Evolutionary conservation across 2,113 vertebrate species (phyloP), one percentile per base, ranked within the genome.

Genomic region (Cardinalis cardinalis): DNA sequence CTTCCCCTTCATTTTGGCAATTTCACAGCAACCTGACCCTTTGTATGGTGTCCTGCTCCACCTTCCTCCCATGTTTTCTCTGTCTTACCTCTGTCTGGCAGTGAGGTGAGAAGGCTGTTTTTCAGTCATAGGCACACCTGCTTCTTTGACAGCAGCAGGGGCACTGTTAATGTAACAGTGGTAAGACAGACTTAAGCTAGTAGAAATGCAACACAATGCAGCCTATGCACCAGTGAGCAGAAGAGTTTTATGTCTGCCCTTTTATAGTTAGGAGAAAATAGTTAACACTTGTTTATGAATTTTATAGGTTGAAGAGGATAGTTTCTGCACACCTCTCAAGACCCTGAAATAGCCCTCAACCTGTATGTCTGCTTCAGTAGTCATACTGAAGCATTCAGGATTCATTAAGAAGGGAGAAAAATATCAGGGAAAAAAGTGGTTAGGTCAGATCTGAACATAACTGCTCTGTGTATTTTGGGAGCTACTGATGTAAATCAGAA

Each of bases 81-180:
- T 41, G 0, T 21, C 23, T 69, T 41, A 12, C 12, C 25, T 0
- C 0, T 19, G 14, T 43, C 55, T 84, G 51, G 18, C 26, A 55
- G 21, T 0, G 0, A 76, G 51, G 13, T 21, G n/a, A 66, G 51
- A 79, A 5, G 14, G 31, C 36, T 63, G 7, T 55, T 85, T 26
- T 60, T 14, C 26, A 48, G 41, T 61, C 26, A 14, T 2, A 14
- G 51, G 31, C 21, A 51, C 25, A 38, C 10, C 23, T 34, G 24
- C 71, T 77, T 40, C 59, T 65, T 32, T 40, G 12, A 40, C 23
- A 71, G 19, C 31, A 68, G 14, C 14, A 32, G 24, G 4, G 58
- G 2, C 3, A 0, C 13, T 73, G 6, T 29, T 65, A 5, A 0
- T 10, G 9, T 41, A 14, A 29, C 40, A 28, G 25, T 40, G 20